These are phyloP conservation scores for Scaptomyza graminum DNA, from an alignment of 1,140 invertebrate species.

Conservation along the genomic window DNA sequence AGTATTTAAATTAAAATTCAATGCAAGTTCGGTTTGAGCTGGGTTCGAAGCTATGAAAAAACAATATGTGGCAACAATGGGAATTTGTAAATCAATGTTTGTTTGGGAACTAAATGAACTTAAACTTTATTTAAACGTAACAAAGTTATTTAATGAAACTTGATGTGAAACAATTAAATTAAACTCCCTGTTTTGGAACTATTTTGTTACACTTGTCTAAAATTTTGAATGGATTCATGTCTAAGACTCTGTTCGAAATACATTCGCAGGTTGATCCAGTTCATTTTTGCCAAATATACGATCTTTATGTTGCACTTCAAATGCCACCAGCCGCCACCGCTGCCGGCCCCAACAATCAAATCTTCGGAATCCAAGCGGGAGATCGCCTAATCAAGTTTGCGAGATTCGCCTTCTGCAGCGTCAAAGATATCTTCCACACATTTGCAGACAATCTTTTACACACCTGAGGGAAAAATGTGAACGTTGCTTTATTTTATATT, in stretches of 20 bases:
- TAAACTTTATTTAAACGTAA: not conserved
- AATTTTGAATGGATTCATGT: too few species aligned
- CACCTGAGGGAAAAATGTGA: conserved; percentile 25
- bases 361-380: conserved; percentile 33
- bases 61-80: not conserved
- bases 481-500: conserved; percentile 48
- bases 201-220: too few species aligned
- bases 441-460: not conserved
- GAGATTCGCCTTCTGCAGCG: conserved; percentile 41
- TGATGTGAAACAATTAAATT: too few species aligned
- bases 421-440: not conserved
- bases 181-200: too few species aligned
- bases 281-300: conserved; percentile 5
- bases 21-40: conserved; percentile 4
- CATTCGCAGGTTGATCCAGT: not conserved
- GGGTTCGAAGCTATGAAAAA: conserved; percentile 2
- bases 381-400: conserved; percentile 69
- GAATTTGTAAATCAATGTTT: not conserved
- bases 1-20: conserved; percentile 21
- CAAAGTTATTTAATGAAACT: not conserved
- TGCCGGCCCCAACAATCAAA: conserved; percentile 43
- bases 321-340: not conserved
- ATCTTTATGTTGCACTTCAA: conserved; percentile 17
- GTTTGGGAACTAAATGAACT: too few species aligned
- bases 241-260: too few species aligned